Conservation (phyloP, 2,888 invertebrate genomes). For the Tortricodes alternella region DNA sequence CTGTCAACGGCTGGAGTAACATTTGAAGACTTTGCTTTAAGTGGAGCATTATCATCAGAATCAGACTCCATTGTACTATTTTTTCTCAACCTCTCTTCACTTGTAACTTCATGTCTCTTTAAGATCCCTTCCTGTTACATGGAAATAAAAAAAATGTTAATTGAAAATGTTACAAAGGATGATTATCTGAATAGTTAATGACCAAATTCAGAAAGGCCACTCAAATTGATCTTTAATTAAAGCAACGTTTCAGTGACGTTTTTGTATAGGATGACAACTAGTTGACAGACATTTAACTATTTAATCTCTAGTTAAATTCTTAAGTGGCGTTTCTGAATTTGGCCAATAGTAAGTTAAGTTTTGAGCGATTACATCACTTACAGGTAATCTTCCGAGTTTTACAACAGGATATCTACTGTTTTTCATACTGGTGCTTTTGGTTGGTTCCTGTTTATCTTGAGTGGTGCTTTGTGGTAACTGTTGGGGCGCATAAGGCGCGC, state of each 20-base stretch:
- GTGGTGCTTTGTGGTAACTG: slow-evolving; percentile 41
- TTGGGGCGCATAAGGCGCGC: slow-evolving; percentile 65
- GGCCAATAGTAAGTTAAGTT: too few species aligned
- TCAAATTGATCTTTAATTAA: too few species aligned
- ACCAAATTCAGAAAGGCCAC: too few species aligned
- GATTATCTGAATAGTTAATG: too few species aligned
- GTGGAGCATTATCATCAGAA: slow-evolving; percentile 74
- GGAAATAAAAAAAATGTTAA: slow-evolving; percentile 20
- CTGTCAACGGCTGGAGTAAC: slow-evolving; percentile 66
- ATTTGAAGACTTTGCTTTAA: slow-evolving; percentile 65
- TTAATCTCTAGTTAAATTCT: too few species aligned
- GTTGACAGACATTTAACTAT: not conserved
- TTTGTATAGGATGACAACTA: too few species aligned
- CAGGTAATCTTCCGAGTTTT: slow-evolving; percentile 76
- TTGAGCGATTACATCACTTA: slow-evolving; percentile 49
- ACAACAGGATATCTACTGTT: slow-evolving; percentile 75
- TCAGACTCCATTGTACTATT: slow-evolving; percentile 74
- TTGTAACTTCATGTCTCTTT: slow-evolving; percentile 70
- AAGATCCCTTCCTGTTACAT: slow-evolving; percentile 67
- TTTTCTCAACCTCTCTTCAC: slow-evolving; percentile 66
- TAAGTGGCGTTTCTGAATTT: too few species aligned
- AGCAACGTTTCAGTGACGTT: too few species aligned
- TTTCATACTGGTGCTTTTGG: slow-evolving; percentile 51
- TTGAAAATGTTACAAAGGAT: not conserved
- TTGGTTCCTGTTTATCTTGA: slow-evolving; percentile 64